Base-by-base conservation (phyloP, 2,113 vertebrate species). In the Stigmatopora argus region DNA sequence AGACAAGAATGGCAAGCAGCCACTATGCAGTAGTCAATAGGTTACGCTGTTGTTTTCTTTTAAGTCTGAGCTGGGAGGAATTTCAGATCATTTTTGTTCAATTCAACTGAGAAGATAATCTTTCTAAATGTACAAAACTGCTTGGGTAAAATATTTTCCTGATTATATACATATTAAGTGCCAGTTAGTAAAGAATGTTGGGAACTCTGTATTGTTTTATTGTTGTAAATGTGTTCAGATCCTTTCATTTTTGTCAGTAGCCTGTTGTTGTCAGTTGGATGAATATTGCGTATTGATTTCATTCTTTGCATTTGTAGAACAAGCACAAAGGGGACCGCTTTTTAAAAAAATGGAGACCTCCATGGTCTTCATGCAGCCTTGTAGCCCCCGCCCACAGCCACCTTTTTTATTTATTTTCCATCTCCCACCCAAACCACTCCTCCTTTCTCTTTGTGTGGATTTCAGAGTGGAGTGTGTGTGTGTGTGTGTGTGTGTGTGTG, bases 1-100 rank as follows among this genome's bases (percentile, higher is more conserved):
- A 87, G 84, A 88, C 83, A 86, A 85, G 77, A 73, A 87, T 92
- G 90, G 90, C 89, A 85, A 63, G 49, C 62, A 64, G 82, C 90
- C 90, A 89, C 81, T 23, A 72, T 80, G 78, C 80, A 80, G 80
- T 61, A 63, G 79, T 62, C 53, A 66, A 67, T 46, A 70, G 69
- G 68, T 66, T 51, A 73, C 74, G 48, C 61, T 46, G 34, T 41
- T 75, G 12, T 31, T 55, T 23, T 5, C 14, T 56, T 31, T 56
- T 31, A 15, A 34, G 23, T 15, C 23, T 34, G 53, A 66, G 19
- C 41, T 47, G 23, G 26, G 26, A 63, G 56, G 69, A 8, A 63
- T 62, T 65, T 38, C 31, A 47, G 44, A 19, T 5, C 19, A 7
- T 49, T 66, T 74, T 62, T 45, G 7, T 68, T 38, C 12, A 3